phyloP scores from a whole-genome alignment of 2,888 invertebrate genomes.

The Lumbricus terrestris region DNA sequence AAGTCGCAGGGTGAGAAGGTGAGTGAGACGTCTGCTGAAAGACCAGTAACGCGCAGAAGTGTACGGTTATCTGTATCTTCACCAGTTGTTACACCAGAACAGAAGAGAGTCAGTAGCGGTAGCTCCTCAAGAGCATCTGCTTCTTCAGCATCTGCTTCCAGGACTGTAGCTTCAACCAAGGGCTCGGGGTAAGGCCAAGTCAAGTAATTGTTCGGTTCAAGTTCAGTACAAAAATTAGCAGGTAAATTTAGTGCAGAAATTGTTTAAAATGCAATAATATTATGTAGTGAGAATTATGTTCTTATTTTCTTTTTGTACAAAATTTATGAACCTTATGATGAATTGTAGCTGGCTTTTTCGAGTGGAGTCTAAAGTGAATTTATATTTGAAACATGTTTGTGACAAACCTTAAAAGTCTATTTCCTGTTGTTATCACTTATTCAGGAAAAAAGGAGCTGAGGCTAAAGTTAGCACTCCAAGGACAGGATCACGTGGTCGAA shows the following conservation, averaged over 20 bases:
- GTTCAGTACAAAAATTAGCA: neutral
- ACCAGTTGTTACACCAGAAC: neutral
- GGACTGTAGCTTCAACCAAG: neutral
- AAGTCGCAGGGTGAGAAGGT: neutral
- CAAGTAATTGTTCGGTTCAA: neutral
- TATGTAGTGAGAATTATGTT: neutral
- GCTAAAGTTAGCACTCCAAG: neutral
- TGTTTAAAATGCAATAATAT: neutral
- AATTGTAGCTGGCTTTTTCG: too few species aligned
- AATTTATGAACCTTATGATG: too few species aligned
- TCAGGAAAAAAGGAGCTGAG: constrained; percentile 7
- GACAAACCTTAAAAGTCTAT: neutral
- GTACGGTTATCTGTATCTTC: neutral
- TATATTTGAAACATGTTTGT: neutral
- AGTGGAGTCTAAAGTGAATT: too few species aligned
- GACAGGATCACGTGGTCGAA: constrained; percentile 4
- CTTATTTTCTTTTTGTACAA: too few species aligned
- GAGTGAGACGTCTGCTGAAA: neutral
- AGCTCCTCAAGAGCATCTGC: neutral
- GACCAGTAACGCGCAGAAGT: neutral
- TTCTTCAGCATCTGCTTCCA: neutral
- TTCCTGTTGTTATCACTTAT: neutral
- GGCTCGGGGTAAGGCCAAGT: neutral
- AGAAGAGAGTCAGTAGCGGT: neutral
- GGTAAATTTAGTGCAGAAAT: neutral